Conservation (phyloP, 2,888 invertebrate genomes). For the Globia sparganii region DNA sequence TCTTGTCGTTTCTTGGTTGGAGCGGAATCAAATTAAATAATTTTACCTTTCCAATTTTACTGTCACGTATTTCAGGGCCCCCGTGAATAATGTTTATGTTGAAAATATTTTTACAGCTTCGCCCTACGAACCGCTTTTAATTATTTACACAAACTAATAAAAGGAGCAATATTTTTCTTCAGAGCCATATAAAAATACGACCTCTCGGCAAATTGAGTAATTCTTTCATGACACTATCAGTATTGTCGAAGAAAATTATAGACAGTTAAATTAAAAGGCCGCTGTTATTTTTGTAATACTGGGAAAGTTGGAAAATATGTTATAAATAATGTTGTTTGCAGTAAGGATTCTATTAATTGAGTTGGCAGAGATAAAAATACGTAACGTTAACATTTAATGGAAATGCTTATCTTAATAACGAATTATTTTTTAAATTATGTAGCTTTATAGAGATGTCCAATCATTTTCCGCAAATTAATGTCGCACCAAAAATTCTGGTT, state of each 20-base stretch:
- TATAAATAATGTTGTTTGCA: conserved; percentile 9
- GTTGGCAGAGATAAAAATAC: not conserved
- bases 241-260: conserved; percentile 13
- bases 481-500: conserved; percentile 1
- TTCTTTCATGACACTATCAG: conserved; percentile 7
- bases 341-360: conserved; percentile 17
- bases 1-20: not conserved
- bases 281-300: not conserved
- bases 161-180: conserved; percentile 17
- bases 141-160: conserved; percentile 31
- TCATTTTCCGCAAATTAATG: not conserved
- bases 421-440: not conserved
- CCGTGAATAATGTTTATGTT: conserved; percentile 23
- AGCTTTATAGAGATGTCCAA: not conserved
- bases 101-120: conserved; percentile 23
- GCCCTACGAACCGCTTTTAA: conserved; percentile 19
- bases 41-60: not conserved
- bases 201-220: conserved; percentile 15
- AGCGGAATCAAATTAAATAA: conserved; percentile 12
- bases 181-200: conserved; percentile 7
- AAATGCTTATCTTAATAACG: not conserved
- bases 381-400: not conserved
- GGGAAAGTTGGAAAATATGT: conserved; percentile 1
- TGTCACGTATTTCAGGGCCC: conserved; percentile 14
- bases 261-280: not conserved